Evolutionary conservation across 2,797 vertebrate species (phyloP), one percentile per base, ranked within the genome.

Genomic region (Avahi laniger): DNA sequence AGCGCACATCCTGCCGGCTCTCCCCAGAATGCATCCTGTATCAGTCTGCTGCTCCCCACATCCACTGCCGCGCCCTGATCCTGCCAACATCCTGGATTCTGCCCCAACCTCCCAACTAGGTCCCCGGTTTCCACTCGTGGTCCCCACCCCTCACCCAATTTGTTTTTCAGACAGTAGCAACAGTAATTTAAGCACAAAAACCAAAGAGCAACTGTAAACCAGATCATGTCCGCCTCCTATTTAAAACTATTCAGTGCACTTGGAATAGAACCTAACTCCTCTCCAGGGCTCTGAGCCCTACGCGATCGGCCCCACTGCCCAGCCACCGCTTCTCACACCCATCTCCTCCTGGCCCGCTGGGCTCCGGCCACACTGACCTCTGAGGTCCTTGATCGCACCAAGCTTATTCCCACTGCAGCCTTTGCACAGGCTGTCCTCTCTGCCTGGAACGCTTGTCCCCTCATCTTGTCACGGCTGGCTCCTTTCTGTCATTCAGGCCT

Each of bases 151-250:
- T 54, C 18, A 10, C n/a, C 26, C 30, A 35, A 35, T 70, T 73
- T 80, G 22, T 65, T 89, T 79, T 50, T 54, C 81, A 89, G 26
- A 89, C 11, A 82, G 63, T 52, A 89, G 81, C 69, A 84, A 87
- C 17, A 41, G 38, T 63, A 38, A 89, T 82, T 87, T 43, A 81
- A 80, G 63, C 38, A 84, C 61, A 18, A 75, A 89, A 67, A 61
- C 20, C 30, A 83, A 59, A 59, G 41, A 59, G 50, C 65, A 78
- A 76, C 83, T 43, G 38, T 83, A 50, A 84, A 33, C 82, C 24
- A 95, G 50, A 81, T n/a, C n/a, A 15, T 1, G 22, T 30, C 54
- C 0, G 2, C 38, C 54, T 84, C 61, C 48, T 41, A 5, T 67
- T 30, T 67, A 69, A 87, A 88, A 26, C 17, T 57, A 52, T 14